phyloP scores from a whole-genome alignment of 2,888 invertebrate genomes.

The Criorhina ranunculi region DNA sequence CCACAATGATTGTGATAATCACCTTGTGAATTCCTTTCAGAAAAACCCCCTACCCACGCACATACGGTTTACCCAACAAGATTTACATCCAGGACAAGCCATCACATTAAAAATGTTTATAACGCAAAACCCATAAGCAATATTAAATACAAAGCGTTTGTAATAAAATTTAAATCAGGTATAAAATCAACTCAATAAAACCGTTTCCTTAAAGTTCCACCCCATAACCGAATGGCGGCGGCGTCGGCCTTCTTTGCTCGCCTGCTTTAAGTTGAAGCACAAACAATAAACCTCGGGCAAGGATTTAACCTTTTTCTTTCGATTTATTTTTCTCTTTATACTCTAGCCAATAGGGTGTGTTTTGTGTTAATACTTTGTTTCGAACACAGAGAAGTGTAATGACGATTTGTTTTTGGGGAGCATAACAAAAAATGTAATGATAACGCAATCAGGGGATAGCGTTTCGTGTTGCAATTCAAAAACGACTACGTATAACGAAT shows the following conservation, averaged over 20 bases:
- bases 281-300: conserved; percentile 73
- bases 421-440: too few species aligned
- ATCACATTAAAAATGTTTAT: conserved; percentile 67
- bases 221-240: too few species aligned
- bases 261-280: conserved; percentile 3
- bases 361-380: too few species aligned
- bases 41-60: background rate
- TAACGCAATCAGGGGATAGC: too few species aligned
- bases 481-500: too few species aligned
- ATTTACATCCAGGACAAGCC: background rate
- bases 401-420: too few species aligned
- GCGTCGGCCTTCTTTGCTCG: too few species aligned
- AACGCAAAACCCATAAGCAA: conserved; percentile 56
- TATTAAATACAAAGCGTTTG: conserved; percentile 52
- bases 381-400: too few species aligned
- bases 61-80: too few species aligned
- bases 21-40: conserved; percentile 41
- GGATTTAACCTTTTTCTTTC: conserved; percentile 70
- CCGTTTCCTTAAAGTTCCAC: conserved; percentile 56
- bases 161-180: conserved; percentile 74
- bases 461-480: too few species aligned
- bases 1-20: conserved; percentile 60
- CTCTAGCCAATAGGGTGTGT: too few species aligned
- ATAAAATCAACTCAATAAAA: conserved; percentile 71
- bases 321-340: conserved; percentile 7